A percentile compares a stretch with the other conserved stretches of the same genome.
phyloP scores from a whole-genome alignment of 2,113 vertebrate genomes.

The Thymallus thymallus region DNA sequence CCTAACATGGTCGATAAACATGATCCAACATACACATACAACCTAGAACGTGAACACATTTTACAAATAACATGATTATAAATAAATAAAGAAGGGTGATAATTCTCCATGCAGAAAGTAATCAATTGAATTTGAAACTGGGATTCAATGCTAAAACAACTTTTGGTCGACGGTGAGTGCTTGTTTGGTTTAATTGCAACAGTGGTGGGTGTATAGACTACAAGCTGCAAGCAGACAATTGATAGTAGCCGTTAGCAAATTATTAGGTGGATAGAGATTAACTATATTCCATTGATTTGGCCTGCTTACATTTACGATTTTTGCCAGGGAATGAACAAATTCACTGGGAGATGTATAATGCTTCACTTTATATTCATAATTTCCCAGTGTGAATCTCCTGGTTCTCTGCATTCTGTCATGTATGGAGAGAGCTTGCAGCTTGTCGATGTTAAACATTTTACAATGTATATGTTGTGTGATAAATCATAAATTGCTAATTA shows the following conservation, averaged over 20 bases:
- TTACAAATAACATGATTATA: constrained; percentile 57
- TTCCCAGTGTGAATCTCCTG: constrained; percentile 60
- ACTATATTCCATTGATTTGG: constrained; percentile 75
- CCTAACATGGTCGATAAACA: constrained; percentile 31
- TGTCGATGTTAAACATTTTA: constrained; percentile 58
- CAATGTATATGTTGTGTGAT: constrained; percentile 60
- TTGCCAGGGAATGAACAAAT: constrained; percentile 76
- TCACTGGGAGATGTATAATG: constrained; percentile 74
- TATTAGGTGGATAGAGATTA: constrained; percentile 79
- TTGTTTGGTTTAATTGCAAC: constrained; percentile 73
- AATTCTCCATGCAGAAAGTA: constrained; percentile 65
- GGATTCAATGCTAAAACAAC: constrained; percentile 68
- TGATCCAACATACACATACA: constrained; percentile 33
- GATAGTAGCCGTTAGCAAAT: constrained; percentile 81
- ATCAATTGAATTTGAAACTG: constrained; percentile 76
- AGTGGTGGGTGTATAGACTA: constrained; percentile 46
- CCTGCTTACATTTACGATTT: constrained; percentile 76
- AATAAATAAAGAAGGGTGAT: constrained; percentile 73
- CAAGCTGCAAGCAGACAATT: constrained; percentile 70
- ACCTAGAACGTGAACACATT: constrained; percentile 43
- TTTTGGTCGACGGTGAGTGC: constrained; percentile 63
- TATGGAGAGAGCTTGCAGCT: constrained; percentile 65
- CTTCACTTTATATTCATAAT: constrained; percentile 75
- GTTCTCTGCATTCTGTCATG: constrained; percentile 57
- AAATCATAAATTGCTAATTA: constrained; percentile 70